Conservation (phyloP, 2,113 vertebrate genomes). For the Pseudorhombus dupliciocellatus region DNA sequence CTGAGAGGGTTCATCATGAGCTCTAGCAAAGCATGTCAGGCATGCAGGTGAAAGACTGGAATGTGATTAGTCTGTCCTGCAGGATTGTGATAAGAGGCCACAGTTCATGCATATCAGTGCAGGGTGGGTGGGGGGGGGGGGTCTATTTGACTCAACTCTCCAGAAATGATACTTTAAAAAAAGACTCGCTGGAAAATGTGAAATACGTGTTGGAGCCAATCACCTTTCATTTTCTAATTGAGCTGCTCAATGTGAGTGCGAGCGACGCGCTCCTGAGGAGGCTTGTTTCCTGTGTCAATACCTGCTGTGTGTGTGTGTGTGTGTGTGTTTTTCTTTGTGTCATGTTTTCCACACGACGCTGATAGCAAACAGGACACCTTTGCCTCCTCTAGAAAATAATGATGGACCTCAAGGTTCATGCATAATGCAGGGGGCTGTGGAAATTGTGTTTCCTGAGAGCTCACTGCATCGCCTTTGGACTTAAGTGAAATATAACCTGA, state of each 20-base stretch:
- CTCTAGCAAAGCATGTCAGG: conserved; percentile 78
- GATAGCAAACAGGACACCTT: conserved; percentile 48
- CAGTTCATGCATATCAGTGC: conserved; percentile 75
- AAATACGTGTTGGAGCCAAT: conserved; percentile 29
- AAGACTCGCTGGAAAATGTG: conserved; percentile 48
- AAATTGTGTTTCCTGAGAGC: conserved; percentile 70
- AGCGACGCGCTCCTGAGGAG: background rate
- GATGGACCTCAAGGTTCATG: conserved; percentile 75
- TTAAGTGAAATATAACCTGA: conserved; percentile 84
- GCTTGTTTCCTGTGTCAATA: conserved; percentile 36
- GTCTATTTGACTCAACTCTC: conserved; percentile 58
- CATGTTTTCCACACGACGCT: conserved; percentile 18
- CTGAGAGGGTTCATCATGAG: conserved; percentile 76
- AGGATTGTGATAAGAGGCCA: conserved; percentile 80
- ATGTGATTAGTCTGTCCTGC: conserved; percentile 84
- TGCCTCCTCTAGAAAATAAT: conserved; percentile 54
- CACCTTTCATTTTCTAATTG: conserved; percentile 46
- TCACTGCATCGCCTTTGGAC: conserved; percentile 72
- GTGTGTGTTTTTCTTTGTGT: background rate
- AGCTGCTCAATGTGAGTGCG: conserved; percentile 20
- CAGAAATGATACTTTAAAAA: conserved; percentile 63
- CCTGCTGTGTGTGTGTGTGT: background rate
- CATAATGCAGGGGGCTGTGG: conserved; percentile 73
- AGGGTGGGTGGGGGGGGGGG: conserved; percentile 7
- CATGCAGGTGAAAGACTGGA: conserved; percentile 81